phyloP scores from a whole-genome alignment of 1,140 invertebrate genomes.

The Neodiprion pinetum region DNA sequence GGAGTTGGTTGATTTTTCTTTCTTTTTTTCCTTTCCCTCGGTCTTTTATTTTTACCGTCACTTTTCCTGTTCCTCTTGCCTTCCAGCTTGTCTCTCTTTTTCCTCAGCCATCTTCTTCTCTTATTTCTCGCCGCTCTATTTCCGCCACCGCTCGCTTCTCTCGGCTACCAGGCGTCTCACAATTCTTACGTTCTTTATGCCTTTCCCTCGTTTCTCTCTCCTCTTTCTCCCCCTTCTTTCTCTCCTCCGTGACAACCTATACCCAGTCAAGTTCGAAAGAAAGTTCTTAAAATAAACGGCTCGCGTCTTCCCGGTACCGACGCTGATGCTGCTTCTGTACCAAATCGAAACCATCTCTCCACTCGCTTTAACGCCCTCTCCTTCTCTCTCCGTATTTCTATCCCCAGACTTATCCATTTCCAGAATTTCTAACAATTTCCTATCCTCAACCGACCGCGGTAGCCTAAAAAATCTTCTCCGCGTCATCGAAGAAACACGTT shows the following conservation, averaged over 20 bases:
- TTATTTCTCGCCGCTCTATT: constrained; percentile 7
- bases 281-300: constrained; percentile 55
- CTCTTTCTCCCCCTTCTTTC: constrained; percentile 22
- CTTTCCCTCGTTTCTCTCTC: constrained; percentile 20
- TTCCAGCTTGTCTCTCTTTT: constrained; percentile 27
- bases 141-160: constrained; percentile 19
- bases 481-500: too few relatives aligned
- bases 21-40: constrained; percentile 10
- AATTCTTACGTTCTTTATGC: not conserved
- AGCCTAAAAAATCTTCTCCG: too few relatives aligned
- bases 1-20: constrained; percentile 15
- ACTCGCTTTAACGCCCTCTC: constrained; percentile 6
- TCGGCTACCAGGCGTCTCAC: constrained; percentile 1
- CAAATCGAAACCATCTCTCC: not conserved
- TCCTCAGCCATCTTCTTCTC: constrained; percentile 23
- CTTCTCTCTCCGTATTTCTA: not conserved
- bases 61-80: constrained; percentile 13
- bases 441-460: not conserved
- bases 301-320: too few relatives aligned
- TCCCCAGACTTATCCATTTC: constrained; percentile 13
- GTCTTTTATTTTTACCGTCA: constrained; percentile 12
- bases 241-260: not conserved
- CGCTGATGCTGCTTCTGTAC: constrained; percentile 9
- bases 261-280: constrained; percentile 50
- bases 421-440: constrained; percentile 33